phyloP scores from a whole-genome alignment of 1,140 invertebrate species.

The Drosophila trapezifrons region DNA sequence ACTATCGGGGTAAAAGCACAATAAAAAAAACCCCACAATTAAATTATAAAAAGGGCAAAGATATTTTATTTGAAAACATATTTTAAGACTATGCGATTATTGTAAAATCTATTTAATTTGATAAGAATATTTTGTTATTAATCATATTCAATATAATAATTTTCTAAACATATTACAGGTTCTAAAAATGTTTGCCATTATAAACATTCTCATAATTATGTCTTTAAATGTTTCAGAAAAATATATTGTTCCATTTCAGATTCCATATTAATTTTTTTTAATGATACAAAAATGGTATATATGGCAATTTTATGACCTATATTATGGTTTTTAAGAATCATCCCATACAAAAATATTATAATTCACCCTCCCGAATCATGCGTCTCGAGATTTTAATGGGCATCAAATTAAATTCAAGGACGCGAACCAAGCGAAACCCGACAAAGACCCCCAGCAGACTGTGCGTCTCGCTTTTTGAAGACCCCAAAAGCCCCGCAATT shows the following conservation, averaged over 20 bases:
- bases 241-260: not conserved
- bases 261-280: not conserved
- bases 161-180: too few relatives aligned
- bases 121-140: too few relatives aligned
- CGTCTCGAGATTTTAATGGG: conserved; percentile 40
- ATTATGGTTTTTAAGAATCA: not conserved
- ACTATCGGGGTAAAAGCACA: not conserved
- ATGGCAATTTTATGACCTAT: not conserved
- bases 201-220: too few relatives aligned
- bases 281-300: not conserved
- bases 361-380: not conserved
- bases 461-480: conserved; percentile 50
- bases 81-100: too few relatives aligned
- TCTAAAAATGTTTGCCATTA: too few relatives aligned
- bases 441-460: conserved; percentile 76
- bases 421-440: conserved; percentile 70
- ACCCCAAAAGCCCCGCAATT: not conserved
- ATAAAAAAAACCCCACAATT: not conserved
- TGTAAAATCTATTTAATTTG: too few relatives aligned
- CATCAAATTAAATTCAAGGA: conserved; percentile 76
- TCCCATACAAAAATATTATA: not conserved
- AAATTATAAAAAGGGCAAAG: too few relatives aligned
- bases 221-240: not conserved
- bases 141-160: too few relatives aligned
- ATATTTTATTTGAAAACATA: too few relatives aligned